Percentiles rank a stretch among this genome's conserved stretches.
These are phyloP conservation scores for Pterocles orientalis DNA, from an alignment of 2,113 vertebrate species.

Conservation along the genomic window DNA sequence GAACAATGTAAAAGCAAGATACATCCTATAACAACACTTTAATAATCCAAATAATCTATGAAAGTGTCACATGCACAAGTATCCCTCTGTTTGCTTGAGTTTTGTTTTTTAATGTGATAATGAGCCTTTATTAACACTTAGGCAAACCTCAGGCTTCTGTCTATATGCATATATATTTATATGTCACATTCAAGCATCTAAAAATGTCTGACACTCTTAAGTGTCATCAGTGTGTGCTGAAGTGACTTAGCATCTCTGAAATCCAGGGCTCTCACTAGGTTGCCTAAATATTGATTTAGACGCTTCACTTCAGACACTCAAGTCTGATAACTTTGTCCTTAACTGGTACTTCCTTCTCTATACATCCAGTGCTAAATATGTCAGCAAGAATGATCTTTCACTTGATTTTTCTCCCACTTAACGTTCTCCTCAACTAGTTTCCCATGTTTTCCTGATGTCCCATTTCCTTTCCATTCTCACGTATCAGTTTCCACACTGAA, in stretches of 20 bases:
- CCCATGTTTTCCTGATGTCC: not conserved
- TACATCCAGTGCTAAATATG: not conserved
- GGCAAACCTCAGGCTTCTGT: not conserved
- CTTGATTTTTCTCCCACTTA: not conserved
- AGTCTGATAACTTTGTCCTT: not conserved
- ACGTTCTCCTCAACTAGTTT: not conserved
- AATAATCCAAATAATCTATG: not conserved
- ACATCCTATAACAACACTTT: not conserved
- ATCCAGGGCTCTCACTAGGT: not conserved
- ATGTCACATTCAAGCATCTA: not conserved
- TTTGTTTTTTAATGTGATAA: not conserved
- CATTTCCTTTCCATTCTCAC: not conserved
- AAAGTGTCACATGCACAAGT: not conserved
- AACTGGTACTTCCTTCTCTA: not conserved
- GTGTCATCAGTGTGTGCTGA: not conserved
- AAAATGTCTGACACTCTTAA: not conserved
- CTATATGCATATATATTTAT: not conserved
- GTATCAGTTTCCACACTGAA: not conserved
- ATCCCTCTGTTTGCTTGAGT: not conserved
- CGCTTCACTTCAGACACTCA: not conserved
- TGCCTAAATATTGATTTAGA: not conserved
- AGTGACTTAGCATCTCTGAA: not conserved
- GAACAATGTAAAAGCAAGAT: not conserved
- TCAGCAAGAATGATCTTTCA: not conserved
- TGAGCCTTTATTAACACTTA: not conserved